phyloP scores from a whole-genome alignment of 1,140 invertebrate genomes.

The Ladona fulva region DNA sequence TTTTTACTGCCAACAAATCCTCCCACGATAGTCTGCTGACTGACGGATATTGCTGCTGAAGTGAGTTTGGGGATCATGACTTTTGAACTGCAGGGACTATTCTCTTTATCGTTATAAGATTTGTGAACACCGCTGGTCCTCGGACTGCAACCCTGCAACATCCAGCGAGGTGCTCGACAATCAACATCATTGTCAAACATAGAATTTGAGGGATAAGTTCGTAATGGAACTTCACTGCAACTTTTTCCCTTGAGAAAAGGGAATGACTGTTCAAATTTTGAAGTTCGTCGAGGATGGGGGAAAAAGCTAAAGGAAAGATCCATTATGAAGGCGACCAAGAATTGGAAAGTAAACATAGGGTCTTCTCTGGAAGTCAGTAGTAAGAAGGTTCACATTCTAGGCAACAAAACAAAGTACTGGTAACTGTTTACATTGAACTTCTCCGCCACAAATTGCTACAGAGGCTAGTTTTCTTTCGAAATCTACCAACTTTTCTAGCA shows the following conservation, averaged over 20 bases:
- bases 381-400: no score
- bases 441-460: no score
- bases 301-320: not conserved
- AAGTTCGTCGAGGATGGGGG: not conserved
- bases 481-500: no score
- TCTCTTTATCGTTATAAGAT: not conserved
- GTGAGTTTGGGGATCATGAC: not conserved
- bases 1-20: conserved; percentile 26
- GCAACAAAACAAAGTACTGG: no score
- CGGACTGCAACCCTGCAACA: not conserved
- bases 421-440: no score
- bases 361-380: no score
- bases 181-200: not conserved
- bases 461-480: no score
- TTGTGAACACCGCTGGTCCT: not conserved
- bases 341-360: no score
- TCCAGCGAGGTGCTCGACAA: not conserved
- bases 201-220: not conserved
- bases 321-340: not conserved
- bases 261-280: not conserved
- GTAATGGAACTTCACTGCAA: not conserved
- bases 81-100: not conserved
- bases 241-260: not conserved
- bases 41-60: not conserved
- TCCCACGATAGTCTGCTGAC: conserved; percentile 18